These are phyloP conservation scores for Bombyx huttoni DNA, from an alignment of 2,888 invertebrate genomes.

Conservation along the genomic window DNA sequence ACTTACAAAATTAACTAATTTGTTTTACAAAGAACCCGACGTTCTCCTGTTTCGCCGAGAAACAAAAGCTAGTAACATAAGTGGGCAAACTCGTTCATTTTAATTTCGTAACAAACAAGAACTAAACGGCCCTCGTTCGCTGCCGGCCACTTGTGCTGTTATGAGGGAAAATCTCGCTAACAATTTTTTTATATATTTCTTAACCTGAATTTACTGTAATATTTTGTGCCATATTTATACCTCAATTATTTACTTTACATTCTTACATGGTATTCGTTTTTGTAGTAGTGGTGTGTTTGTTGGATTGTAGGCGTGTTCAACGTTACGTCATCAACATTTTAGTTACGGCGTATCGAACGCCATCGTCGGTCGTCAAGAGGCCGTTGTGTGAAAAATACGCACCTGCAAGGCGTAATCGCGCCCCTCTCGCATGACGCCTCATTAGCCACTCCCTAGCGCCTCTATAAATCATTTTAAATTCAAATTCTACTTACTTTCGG, in stretches of 20 bases:
- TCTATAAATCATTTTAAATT: slow-evolving; percentile 72
- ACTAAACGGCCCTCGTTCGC: slow-evolving; percentile 38
- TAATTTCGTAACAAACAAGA: slow-evolving; percentile 48
- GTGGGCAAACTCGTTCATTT: slow-evolving; percentile 20
- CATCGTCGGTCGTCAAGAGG: slow-evolving; percentile 39
- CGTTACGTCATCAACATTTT: slow-evolving; percentile 31
- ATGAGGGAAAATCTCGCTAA: no score
- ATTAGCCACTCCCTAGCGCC: slow-evolving; percentile 67
- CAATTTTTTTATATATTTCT: no score
- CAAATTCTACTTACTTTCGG: slow-evolving; percentile 68
- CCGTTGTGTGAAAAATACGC: slow-evolving; percentile 44
- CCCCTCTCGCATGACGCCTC: slow-evolving; percentile 68
- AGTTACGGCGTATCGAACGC: slow-evolving; percentile 14
- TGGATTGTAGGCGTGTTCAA: slow-evolving; percentile 33
- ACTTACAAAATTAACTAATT: background rate
- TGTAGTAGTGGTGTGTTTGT: slow-evolving; percentile 7
- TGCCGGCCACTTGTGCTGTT: slow-evolving; percentile 12
- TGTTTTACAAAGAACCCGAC: background rate
- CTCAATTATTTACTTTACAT: no score
- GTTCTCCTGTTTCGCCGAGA: background rate
- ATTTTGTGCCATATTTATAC: no score
- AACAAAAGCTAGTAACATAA: background rate
- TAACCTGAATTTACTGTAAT: no score
- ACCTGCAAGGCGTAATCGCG: slow-evolving; percentile 53
- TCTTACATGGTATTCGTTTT: no score